Evolutionary conservation across 1,140 invertebrate genomes (phyloP), one percentile per base, ranked within the genome.

Genomic region (Cotesia typhae): DNA sequence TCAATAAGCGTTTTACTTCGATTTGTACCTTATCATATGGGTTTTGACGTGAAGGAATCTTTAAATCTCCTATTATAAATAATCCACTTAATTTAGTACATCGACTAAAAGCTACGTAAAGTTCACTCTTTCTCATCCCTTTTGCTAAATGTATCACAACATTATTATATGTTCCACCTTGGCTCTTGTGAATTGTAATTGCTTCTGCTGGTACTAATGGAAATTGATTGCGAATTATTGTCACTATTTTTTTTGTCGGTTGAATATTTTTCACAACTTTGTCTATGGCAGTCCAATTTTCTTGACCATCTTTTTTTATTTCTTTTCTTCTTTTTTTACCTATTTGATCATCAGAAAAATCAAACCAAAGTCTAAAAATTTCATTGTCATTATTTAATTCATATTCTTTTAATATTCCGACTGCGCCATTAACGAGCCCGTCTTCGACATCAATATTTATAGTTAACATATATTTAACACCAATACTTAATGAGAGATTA

Each of bases 151-250:
- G 68, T 10, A 75, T 17, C 38, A 64, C 70, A 3, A 70, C 38
- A 3, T 67, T 70, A 14, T 74, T 36, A 71, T 76, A 77, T 1
- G 78, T 79, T 69, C 75, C 71, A 17, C 75, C 73, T 71, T 77
- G 77, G 59, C 64, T 74, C 67, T 79, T 76, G 47, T 77, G 72
- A 35, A 79, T 73, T 3, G 78, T 79, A 38, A 77, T 68, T 14
- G 76, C 75, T 70, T 78, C 76, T 4, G 76, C 73, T 35, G 73
- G 67, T 12, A 74, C 66, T n/a, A 79, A 7, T 9, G 55, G 55
- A 20, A 59, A 20, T 59, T 55, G 55, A 2, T 59, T 20, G 0
- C 17, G n/a, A 1, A 20, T 59, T 5, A 20, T 20, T 55, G 12
- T 28, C 1, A 14, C 7, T 9, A 20, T 20, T 59, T 59, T 4